Base-by-base conservation (phyloP, 2,113 vertebrate species). In the Acrocephalus arundinaceus region DNA sequence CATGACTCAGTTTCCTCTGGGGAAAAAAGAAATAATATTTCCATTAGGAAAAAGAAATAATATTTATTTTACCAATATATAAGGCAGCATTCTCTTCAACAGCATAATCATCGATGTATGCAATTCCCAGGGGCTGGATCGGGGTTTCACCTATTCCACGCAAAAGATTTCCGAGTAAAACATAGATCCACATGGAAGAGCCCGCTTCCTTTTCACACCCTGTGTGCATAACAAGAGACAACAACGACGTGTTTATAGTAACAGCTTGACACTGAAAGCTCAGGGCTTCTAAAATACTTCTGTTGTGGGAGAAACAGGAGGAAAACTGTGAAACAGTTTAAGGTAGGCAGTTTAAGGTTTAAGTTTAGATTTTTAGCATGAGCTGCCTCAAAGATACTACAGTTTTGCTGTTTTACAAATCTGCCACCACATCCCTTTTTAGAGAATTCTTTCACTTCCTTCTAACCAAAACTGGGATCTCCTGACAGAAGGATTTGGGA, bases 71-170 rank as follows among this genome's bases (percentile, higher is more conserved):
- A 99, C 99, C 99, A 63, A 99, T 97, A 90, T 99, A 99, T 72
- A 99, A 98, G 31, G 99, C 98, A 7, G 98, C 98, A 37, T 99
- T 99, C 72, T 99, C 98, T 89, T 99, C 98, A 61, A 85, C 94
- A 67, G 99, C 97, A 72, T 99, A 99, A 96, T 99, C 99, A 93
- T 99, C 99, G 27, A 99, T 97, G 78, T 99, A 99, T 59, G 99
- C 96, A 25, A 99, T 97, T 31, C 99, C 99, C 80, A 99, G 93
- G 22, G 99, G 99, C 96, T 99, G 98, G 91, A 99, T 98, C 7
- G 99, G 99, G 27, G 99, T 99, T 94, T 99, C 99, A 57, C 99
- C 99, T 49, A 99, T 98, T 52, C 99, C 99, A 76, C 99, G 98
- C 54, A 99, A 93, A 95, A 99, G 98, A 92, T 99, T 99, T 43